A percentile compares a stretch with the other conserved stretches of the same genome.
Conservation (phyloP, 2,113 vertebrate genomes). For the Corythornis cristatus region DNA sequence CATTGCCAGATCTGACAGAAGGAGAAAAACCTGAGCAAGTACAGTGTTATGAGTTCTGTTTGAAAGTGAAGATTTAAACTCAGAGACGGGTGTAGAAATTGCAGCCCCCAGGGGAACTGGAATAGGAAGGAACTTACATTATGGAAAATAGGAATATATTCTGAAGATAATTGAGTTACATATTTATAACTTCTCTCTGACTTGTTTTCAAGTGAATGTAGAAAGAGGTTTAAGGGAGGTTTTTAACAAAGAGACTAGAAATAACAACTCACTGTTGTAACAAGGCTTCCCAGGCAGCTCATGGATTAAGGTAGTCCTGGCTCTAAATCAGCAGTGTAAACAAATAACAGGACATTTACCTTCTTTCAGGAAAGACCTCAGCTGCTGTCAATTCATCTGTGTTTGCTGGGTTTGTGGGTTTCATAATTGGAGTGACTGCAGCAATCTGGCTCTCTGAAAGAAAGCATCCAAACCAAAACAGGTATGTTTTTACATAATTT, state of each 20-base stretch:
- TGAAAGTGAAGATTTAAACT: neutral
- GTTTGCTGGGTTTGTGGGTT: slow-evolving; percentile 41
- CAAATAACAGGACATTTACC: slow-evolving; percentile 75
- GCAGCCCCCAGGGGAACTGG: neutral
- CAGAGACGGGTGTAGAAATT: neutral
- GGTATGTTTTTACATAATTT: neutral
- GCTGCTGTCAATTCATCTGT: slow-evolving; percentile 64
- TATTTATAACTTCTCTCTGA: neutral
- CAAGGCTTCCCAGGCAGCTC: neutral
- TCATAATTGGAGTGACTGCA: slow-evolving; percentile 71
- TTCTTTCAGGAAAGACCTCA: slow-evolving; percentile 84
- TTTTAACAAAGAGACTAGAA: neutral
- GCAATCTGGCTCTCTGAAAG: slow-evolving; percentile 70
- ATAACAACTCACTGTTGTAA: neutral
- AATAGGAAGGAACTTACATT: neutral
- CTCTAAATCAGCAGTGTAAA: neutral
- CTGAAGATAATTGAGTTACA: neutral
- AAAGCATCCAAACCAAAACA: neutral
- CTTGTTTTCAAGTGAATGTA: neutral
- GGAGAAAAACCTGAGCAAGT: neutral
- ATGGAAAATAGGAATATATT: neutral
- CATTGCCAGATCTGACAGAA: neutral
- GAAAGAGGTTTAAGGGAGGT: neutral
- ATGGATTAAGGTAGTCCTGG: neutral
- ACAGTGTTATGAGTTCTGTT: neutral